These are phyloP conservation scores for Melieria picta DNA, from an alignment of 2,888 invertebrate species.

Conservation along the genomic window DNA sequence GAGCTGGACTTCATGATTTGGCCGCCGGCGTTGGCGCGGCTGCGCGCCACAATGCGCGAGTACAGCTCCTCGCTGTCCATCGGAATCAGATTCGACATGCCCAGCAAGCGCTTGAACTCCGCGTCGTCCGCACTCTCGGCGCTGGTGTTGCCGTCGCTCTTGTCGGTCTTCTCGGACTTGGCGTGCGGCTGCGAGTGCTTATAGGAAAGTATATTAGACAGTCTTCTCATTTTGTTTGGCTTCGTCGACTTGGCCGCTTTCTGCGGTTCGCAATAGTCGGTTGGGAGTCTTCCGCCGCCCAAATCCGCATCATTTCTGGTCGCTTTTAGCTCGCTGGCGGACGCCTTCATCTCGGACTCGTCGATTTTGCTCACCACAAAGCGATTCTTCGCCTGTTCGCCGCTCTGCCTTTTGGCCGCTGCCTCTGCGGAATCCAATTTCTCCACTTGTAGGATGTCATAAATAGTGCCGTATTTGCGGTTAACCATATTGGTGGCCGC, in stretches of 20 bases:
- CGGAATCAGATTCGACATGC: constrained; percentile 56
- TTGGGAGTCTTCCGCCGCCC: not conserved
- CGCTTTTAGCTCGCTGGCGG: not conserved
- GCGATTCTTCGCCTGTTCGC: constrained; percentile 51
- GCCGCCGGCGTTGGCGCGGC: constrained; percentile 44
- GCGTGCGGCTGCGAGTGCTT: constrained; percentile 35
- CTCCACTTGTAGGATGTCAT: constrained; percentile 64
- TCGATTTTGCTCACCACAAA: constrained; percentile 64
- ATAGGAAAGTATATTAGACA: constrained; percentile 65
- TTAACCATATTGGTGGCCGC: constrained; percentile 20
- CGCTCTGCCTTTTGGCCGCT: constrained; percentile 14
- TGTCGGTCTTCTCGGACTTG: constrained; percentile 21
- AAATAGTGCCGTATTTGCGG: constrained; percentile 64
- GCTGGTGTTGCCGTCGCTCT: not conserved
- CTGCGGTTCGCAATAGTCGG: constrained; percentile 7
- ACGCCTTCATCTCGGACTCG: constrained; percentile 45
- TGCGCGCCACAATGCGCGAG: constrained; percentile 61
- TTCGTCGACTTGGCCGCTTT: constrained; percentile 48
- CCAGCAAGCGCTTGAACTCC: constrained; percentile 44
- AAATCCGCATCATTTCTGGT: not conserved
- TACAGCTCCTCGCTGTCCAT: constrained; percentile 64
- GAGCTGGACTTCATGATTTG: constrained; percentile 63
- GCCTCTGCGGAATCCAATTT: constrained; percentile 47
- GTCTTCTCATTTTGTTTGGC: constrained; percentile 61
- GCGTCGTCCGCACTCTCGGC: constrained; percentile 18